Percentiles rank a stretch among this genome's conserved stretches.
These are phyloP conservation scores for Microcebus tavaratra DNA, from an alignment of 2,113 vertebrate species.

Conservation along the genomic window DNA sequence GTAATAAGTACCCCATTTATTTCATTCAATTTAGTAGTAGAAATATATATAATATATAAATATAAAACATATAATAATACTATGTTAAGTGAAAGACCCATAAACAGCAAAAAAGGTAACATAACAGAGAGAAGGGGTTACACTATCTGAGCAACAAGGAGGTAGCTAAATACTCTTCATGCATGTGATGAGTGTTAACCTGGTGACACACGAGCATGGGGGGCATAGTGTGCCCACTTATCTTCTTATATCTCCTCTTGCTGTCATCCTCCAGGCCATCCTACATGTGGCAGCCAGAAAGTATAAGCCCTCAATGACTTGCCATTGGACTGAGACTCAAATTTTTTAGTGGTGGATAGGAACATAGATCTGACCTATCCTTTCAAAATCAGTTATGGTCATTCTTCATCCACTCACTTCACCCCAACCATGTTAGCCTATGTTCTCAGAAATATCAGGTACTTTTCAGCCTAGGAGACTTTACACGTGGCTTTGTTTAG, in stretches of 20 bases:
- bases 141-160: neutral
- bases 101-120: neutral
- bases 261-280: neutral
- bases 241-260: neutral
- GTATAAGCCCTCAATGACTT: neutral
- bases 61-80: neutral
- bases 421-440: neutral
- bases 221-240: neutral
- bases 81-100: neutral
- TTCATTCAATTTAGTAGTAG: slow-evolving; percentile 15
- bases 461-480: neutral
- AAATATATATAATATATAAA: neutral
- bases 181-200: neutral
- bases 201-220: neutral
- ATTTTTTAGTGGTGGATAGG: neutral
- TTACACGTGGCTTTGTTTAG: neutral
- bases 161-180: neutral
- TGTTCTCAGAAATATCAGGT: neutral
- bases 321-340: neutral
- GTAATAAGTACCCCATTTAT: neutral
- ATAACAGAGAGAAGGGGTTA: neutral
- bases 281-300: neutral
- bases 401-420: neutral
- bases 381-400: neutral
- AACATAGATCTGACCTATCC: neutral